Evolutionary conservation across 2,888 invertebrate species (phyloP).

Genomic region (Melipona beecheii): DNA sequence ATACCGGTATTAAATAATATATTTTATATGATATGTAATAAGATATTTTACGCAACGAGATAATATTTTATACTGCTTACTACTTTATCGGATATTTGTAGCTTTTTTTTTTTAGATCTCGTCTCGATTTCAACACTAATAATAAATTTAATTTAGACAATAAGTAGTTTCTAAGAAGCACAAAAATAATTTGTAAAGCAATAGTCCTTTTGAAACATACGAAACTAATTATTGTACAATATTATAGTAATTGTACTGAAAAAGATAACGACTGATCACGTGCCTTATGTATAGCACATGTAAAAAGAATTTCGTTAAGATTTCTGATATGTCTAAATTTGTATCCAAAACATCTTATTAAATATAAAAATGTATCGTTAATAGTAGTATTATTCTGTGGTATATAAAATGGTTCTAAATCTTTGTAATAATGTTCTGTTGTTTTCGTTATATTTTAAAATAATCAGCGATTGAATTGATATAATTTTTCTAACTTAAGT

Average conservation of each 20-base stretch:
- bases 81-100: neutral
- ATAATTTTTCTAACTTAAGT: too few species aligned
- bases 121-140: neutral
- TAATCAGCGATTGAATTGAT: neutral
- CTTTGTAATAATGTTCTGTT: neutral
- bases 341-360: neutral
- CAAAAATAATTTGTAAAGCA: neutral
- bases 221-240: neutral
- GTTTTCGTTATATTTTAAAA: neutral
- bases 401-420: neutral
- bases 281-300: conserved; percentile 28
- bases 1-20: neutral
- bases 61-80: conserved; percentile 15
- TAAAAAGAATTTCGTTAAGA: neutral
- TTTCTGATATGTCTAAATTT: neutral
- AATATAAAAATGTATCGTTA: neutral
- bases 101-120: neutral
- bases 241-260: conserved; percentile 8
- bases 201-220: neutral
- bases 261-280: conserved; percentile 9
- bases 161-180: neutral
- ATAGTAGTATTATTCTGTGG: neutral
- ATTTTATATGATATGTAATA: neutral
- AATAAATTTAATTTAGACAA: neutral
- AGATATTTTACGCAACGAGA: neutral